phyloP scores from a whole-genome alignment of 1,140 invertebrate species.

The Solen grandis region DNA sequence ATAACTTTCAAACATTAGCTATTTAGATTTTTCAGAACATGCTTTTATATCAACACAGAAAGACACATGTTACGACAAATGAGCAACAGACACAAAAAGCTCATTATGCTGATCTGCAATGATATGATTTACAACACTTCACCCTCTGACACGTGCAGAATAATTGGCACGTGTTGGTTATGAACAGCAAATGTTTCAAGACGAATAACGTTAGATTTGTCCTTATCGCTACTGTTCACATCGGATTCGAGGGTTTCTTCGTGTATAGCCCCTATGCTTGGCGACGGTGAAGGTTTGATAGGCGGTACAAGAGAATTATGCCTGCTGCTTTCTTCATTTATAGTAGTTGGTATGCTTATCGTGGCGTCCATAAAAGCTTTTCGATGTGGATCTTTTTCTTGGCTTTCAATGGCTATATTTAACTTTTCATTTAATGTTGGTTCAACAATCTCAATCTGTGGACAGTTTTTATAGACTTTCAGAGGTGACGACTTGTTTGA shows the following conservation, averaged over 20 bases:
- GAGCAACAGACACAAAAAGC: too few relatives aligned
- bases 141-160: too few relatives aligned
- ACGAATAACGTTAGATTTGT: too few relatives aligned
- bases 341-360: constrained; percentile 72
- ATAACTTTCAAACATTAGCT: too few relatives aligned
- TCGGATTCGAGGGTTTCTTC: constrained; percentile 26
- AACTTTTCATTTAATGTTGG: constrained; percentile 16
- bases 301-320: constrained; percentile 26
- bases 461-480: constrained; percentile 32
- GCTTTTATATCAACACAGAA: too few relatives aligned
- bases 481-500: constrained; percentile 17
- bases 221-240: too few relatives aligned
- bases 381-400: constrained; percentile 45
- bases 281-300: not conserved
- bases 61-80: too few relatives aligned
- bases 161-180: too few relatives aligned
- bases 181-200: too few relatives aligned
- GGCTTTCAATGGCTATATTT: not conserved
- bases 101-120: too few relatives aligned
- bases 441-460: constrained; percentile 43
- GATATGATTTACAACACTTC: too few relatives aligned
- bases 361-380: constrained; percentile 63
- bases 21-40: too few relatives aligned
- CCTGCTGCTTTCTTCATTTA: constrained; percentile 70
- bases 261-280: constrained; percentile 37